A percentile compares a stretch with the other conserved stretches of the same genome.
Evolutionary conservation across 2,113 vertebrate genomes (phyloP).

Genomic region (Eurypyga helias): DNA sequence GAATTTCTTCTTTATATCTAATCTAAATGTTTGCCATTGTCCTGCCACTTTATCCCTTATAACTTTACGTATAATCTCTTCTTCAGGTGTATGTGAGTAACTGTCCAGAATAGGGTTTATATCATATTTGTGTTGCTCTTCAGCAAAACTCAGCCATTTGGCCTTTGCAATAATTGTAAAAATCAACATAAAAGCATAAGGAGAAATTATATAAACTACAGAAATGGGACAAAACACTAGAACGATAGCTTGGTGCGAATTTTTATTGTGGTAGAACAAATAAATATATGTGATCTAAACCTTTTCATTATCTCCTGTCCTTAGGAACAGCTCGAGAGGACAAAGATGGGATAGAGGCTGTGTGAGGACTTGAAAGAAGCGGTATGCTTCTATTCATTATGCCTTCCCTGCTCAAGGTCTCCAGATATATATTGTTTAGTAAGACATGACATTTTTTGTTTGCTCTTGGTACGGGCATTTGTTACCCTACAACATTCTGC

Average conservation of each 20-base stretch:
- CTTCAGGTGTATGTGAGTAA: neutral
- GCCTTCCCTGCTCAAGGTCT: neutral
- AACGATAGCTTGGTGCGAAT: neutral
- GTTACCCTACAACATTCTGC: neutral
- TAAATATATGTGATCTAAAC: neutral
- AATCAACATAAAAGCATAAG: neutral
- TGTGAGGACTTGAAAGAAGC: neutral
- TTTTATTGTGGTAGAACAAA: neutral
- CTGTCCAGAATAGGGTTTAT: neutral
- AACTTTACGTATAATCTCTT: neutral
- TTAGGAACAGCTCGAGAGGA: neutral
- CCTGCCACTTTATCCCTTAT: neutral
- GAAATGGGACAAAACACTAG: neutral
- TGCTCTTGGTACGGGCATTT: neutral
- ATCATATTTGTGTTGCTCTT: neutral
- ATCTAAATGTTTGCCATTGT: neutral
- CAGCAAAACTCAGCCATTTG: neutral
- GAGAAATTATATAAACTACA: neutral
- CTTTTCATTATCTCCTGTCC: neutral
- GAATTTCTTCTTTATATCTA: no score
- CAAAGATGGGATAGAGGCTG: neutral
- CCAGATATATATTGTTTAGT: neutral
- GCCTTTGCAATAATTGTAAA: neutral
- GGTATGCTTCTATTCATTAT: neutral
- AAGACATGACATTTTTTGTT: neutral